These are phyloP conservation scores for Neuroterus valhalla DNA, from an alignment of 1,140 invertebrate species.

Conservation along the genomic window DNA sequence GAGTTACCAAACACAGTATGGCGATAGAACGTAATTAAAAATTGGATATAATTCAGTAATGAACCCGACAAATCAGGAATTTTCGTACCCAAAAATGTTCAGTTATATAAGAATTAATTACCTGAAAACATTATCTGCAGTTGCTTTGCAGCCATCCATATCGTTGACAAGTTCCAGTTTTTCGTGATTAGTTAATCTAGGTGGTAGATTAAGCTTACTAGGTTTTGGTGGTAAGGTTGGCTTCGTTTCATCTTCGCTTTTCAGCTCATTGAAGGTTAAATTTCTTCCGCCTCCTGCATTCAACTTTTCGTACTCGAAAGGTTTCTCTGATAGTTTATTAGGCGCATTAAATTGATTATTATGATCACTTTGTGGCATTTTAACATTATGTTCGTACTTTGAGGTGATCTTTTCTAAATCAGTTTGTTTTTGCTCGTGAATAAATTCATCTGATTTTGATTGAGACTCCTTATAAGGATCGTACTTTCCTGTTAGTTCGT, in stretches of 20 bases:
- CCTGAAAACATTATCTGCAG: not conserved
- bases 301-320: constrained; percentile 65
- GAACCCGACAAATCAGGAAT: too few relatives aligned
- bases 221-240: constrained; percentile 72
- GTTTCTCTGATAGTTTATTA: constrained; percentile 58
- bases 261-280: constrained; percentile 53
- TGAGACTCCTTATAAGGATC: constrained; percentile 50
- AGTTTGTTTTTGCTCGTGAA: constrained; percentile 52
- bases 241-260: constrained; percentile 67
- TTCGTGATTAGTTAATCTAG: constrained; percentile 70
- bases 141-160: constrained; percentile 43
- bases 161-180: constrained; percentile 62
- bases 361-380: constrained; percentile 60
- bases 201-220: constrained; percentile 71
- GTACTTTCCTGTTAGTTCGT: constrained; percentile 39
- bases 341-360: constrained; percentile 58
- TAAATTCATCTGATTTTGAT: constrained; percentile 41
- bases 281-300: constrained; percentile 61
- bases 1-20: too few relatives aligned
- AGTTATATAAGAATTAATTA: not conserved
- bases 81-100: too few relatives aligned
- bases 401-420: constrained; percentile 57
- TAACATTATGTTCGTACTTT: constrained; percentile 65
- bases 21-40: too few relatives aligned
- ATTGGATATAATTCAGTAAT: too few relatives aligned